Percentiles rank a stretch among this genome's conserved stretches.
Conservation (phyloP, 2,888 invertebrate species). For the Drosophila sordidula region DNA sequence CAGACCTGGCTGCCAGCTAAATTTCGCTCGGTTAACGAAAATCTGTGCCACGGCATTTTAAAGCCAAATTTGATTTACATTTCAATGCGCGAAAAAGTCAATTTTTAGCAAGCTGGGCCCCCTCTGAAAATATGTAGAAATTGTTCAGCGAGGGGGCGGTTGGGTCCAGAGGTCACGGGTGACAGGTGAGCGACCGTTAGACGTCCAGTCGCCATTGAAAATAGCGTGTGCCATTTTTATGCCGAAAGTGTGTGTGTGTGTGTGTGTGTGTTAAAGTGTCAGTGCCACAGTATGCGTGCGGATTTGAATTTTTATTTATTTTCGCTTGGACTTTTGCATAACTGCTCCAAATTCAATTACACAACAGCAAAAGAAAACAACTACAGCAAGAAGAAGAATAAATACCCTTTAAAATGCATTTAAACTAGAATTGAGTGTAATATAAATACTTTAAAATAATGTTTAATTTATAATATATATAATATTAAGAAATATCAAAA, state of each 20-base stretch:
- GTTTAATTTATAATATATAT: no score
- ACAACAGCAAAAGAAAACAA: conserved; percentile 30
- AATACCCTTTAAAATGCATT: conserved; percentile 15
- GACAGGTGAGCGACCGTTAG: conserved; percentile 54
- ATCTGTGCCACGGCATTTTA: conserved; percentile 67
- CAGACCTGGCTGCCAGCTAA: conserved; percentile 30
- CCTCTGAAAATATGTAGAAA: background rate
- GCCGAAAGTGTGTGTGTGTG: conserved; percentile 1
- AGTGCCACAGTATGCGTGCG: conserved; percentile 20
- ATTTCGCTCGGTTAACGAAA: conserved; percentile 55
- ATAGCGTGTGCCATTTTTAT: conserved; percentile 6
- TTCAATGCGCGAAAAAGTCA: conserved; percentile 67
- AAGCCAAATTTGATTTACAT: conserved; percentile 73
- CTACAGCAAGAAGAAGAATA: background rate
- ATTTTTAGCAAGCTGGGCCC: conserved; percentile 44
- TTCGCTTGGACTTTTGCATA: conserved; percentile 67
- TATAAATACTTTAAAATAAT: no score
- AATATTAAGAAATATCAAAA: no score
- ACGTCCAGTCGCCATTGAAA: conserved; percentile 53
- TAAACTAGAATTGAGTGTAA: no score
- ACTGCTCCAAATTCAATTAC: conserved; percentile 54
- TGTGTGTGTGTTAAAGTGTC: conserved; percentile 35
- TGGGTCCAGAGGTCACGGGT: conserved; percentile 24
- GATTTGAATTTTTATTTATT: conserved; percentile 72
- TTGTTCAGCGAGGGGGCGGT: background rate